Base-by-base conservation (phyloP, 2,888 invertebrate species). In the Nycteola revayana region DNA sequence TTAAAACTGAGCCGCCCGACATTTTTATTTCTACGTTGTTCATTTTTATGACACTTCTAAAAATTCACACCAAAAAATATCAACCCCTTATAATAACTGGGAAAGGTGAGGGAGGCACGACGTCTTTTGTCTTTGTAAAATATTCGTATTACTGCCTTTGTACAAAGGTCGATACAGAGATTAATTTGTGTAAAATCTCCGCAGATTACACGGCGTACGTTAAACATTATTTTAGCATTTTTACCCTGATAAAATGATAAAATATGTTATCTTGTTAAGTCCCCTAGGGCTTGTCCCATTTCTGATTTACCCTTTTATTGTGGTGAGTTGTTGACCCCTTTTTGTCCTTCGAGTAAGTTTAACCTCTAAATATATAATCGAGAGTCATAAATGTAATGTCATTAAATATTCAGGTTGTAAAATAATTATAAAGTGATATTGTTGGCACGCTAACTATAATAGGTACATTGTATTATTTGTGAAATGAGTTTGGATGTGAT, bases 41-140 rank as follows among this genome's bases (percentile, higher is more conserved):
- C 40, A 56, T 62, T 65, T 59, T 60, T 55, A 49, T 51, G 57
- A 48, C 40, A 53, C 61, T 57, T 66, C 54, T 57, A 59, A 64
- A 50, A 53, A 60, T 63, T 58, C 44, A 38, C 49, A 40, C 50
- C 20, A 29, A 44, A 39, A 45, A 44, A 59, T 58, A 40, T 44
- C 48, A 44, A 28, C 37, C 42, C 58, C 53, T 65, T 53, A 58
- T 61, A 55, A 62, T 57, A 48, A 56, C 29, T 36, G 32, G 29
- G 38, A 49, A 46, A 42, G 37, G 42, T 50, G 42, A 49, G 42
- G 46, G 41, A 33, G 49, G 33, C 49, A 54, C 47, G 29, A 38
- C 34, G 41, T 10, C 41, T 40, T 45, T 52, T 52, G 42, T 48
- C 40, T 51, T 44, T 31, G 25, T 25, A 36, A 40, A 51, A 47